Base-by-base conservation (phyloP, 2,888 invertebrate species). In the Autographa gamma region DNA sequence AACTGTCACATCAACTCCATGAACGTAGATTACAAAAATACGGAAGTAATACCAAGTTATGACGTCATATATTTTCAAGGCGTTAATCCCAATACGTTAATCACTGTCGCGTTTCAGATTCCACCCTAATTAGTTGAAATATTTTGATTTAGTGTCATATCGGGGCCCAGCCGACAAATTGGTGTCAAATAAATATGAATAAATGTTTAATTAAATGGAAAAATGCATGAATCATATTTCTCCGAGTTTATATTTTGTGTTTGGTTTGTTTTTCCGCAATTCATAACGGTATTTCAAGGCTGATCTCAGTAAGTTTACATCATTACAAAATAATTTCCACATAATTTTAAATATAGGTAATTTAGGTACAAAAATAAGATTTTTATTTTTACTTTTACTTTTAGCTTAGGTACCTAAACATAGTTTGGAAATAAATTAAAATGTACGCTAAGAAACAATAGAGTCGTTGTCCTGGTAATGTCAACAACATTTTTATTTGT, bases 171-270 rank as follows among this genome's bases (percentile, higher is more conserved):
- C 38, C 48, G 48, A 61, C 13, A 65, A 74, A 63, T 71, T 68
- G 63, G 54, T 56, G 71, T 60, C 63, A 65, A 38, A 73, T 81
- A 71, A 81, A 80, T 83, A 60, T 63, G 58, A 62, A 77, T 58
- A 71, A 70, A 67, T 68, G 54, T 25, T 60, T 38, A 19, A 63
- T 32, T 52, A 18, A 38, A 43, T 32, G 41, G 61, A 54, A 54
- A 56, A 56, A 56, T 25, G 54, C 25, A 25, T 56, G 54, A 56
- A 19, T 58, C 31, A 0, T 14, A 66, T 63, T 68, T 59, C 6
- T 18, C 56, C 74, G 64, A 81, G 71, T 74, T 38, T 19, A 11
- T 64, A 60, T 52, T 74, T 69, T 54, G 41, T 58, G 61, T 52
- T 25, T 13, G 52, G 64, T 52, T 60, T 25, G 2, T 9, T 66